Conservation (phyloP, 2,888 invertebrate species). For the Macropis europaea region DNA sequence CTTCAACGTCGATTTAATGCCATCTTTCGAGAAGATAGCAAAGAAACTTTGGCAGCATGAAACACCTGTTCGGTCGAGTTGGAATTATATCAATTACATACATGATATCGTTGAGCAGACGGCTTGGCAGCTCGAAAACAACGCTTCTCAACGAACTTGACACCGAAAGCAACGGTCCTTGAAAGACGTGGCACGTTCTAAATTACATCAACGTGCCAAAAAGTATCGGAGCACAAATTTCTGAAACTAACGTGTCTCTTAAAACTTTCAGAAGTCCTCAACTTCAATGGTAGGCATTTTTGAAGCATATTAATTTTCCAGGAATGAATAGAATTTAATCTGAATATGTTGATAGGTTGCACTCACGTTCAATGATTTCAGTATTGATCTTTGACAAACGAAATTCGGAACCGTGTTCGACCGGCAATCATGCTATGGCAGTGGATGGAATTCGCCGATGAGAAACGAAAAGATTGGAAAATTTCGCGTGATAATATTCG, state of each 20-base stretch:
- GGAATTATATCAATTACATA: constrained; percentile 29
- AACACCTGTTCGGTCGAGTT: constrained; percentile 33
- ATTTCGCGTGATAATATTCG: background rate
- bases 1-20: too few species aligned
- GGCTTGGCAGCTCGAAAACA: constrained; percentile 25
- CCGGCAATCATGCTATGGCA: background rate
- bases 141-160: constrained; percentile 43
- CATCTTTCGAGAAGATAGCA: too few species aligned
- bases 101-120: constrained; percentile 8
- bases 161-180: constrained; percentile 41
- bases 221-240: too few species aligned
- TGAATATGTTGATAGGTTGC: too few species aligned
- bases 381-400: background rate
- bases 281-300: too few species aligned
- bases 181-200: constrained; percentile 27
- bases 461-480: background rate
- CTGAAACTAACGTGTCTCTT: too few species aligned
- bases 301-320: too few species aligned
- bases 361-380: too few species aligned
- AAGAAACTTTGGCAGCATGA: background rate
- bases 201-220: constrained; percentile 37
- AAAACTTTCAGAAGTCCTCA: too few species aligned
- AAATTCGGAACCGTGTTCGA: background rate
- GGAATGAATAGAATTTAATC: too few species aligned
- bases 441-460: background rate